Evolutionary conservation across 2,888 invertebrate species (phyloP), one percentile per base, ranked within the genome.

Genomic region (Cantharis flavilabris): DNA sequence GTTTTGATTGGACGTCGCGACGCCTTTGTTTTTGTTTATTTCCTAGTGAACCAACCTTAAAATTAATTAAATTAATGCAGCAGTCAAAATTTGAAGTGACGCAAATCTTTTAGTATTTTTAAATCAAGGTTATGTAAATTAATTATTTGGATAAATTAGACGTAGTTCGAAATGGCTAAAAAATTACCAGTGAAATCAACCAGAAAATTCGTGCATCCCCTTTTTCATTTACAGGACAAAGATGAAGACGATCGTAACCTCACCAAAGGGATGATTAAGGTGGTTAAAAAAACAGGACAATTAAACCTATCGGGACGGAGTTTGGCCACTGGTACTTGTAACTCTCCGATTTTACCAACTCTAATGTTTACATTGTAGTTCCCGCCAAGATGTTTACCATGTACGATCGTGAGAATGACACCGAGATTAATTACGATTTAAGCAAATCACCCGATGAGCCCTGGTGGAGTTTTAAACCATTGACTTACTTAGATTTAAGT

Each of bases 391-490:
- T 95, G 78, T 95, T 94, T 91, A 92, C 91, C 82, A 92, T 95
- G 84, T 93, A 95, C 85, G 92, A 94, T 81, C 88, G 92, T 77
- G 92, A 92, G 79, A 91, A 91, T 75, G 92, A 92, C 14, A 91
- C 92, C 77, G 90, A 92, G 81, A 88, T 89, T 9, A 89, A 90
- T 80, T 87, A 93, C 69, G 92, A 93, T 85, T 92, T 93, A 82
- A 87, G 90, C 75, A 89, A 89, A 81, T 86, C 88, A 5, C 90
- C 91, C 71, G 90, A 91, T 70, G 91, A 92, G 80, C 91, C 90
- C 80, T 97, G 97, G 97, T 96, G 96, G 96, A 95, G 94, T 86
- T 92, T 94, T 84, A 93, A 94, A 83, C 93, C 95, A 2, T 88
- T 97, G 20, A 93, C 92, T 78, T 93, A 92, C 83, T 90, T 97